Evolutionary conservation across 2,113 vertebrate genomes (phyloP).

Genomic region (Leucopsar rothschildi): DNA sequence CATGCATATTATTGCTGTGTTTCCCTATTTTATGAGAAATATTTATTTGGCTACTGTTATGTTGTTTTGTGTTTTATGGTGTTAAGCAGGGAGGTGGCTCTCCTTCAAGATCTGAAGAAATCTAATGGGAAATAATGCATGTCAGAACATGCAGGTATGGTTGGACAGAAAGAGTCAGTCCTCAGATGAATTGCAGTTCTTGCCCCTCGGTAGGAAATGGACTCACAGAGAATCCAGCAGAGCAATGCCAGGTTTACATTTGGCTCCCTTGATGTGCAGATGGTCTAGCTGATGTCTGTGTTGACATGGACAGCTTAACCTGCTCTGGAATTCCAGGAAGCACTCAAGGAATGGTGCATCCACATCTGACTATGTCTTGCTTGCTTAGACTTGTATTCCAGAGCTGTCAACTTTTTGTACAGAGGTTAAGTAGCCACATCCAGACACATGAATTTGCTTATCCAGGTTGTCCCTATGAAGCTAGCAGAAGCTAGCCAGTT

Average conservation of each 20-base stretch:
- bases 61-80: neutral
- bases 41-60: neutral
- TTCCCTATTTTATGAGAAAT: slow-evolving; percentile 2
- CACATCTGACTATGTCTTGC: neutral
- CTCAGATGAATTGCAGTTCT: neutral
- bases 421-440: neutral
- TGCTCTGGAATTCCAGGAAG: neutral
- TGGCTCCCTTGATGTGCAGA: neutral
- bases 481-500: neutral
- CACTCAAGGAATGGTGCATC: neutral
- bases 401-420: neutral
- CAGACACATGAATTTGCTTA: neutral
- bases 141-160: neutral
- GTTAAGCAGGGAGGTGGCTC: neutral
- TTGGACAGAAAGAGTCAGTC: neutral
- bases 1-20: neutral
- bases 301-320: neutral
- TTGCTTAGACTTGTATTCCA: neutral
- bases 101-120: neutral
- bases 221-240: neutral
- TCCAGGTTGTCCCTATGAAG: neutral
- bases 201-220: neutral
- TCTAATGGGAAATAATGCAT: slow-evolving; percentile 1
- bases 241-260: neutral
- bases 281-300: neutral